Conservation (phyloP, 2,888 invertebrate species). For the Athripsodes cinereus region DNA sequence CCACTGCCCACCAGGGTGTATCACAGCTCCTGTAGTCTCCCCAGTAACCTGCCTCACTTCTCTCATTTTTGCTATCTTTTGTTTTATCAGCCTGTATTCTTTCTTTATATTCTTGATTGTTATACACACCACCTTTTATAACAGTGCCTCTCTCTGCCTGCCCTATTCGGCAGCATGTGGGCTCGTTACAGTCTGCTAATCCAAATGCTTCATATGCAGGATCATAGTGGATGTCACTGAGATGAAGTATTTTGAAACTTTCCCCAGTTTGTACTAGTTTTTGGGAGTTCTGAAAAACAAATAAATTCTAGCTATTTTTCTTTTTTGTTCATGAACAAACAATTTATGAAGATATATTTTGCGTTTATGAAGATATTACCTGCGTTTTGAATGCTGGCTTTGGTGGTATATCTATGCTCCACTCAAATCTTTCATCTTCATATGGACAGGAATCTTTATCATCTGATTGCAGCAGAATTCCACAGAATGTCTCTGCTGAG, state of each 20-base stretch:
- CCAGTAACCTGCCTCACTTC: constrained; percentile 64
- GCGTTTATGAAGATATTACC: too few species aligned
- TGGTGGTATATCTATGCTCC: constrained; percentile 42
- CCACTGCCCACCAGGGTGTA: constrained; percentile 61
- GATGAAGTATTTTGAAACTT: constrained; percentile 52
- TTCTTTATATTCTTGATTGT: constrained; percentile 33
- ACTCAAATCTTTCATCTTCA: constrained; percentile 44
- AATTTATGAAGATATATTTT: too few species aligned
- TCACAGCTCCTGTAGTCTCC: constrained; percentile 78
- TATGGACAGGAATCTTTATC: constrained; percentile 39
- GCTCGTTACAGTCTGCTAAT: constrained; percentile 65
- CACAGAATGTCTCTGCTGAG: constrained; percentile 51
- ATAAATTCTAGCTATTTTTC: too few species aligned
- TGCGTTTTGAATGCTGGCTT: neutral
- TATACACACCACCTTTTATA: constrained; percentile 22
- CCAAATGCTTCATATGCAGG: constrained; percentile 61
- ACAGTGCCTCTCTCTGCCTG: constrained; percentile 36
- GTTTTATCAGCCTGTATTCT: constrained; percentile 29
- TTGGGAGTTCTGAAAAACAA: neutral
- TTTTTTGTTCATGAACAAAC: too few species aligned
- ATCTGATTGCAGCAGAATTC: constrained; percentile 46
- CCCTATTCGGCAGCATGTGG: constrained; percentile 68
- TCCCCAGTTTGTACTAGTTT: neutral
- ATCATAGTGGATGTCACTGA: constrained; percentile 78
- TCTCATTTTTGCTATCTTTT: constrained; percentile 22